Base-by-base conservation (phyloP, 1,140 invertebrate genomes). In the Lordiphosa clarofinis region DNA sequence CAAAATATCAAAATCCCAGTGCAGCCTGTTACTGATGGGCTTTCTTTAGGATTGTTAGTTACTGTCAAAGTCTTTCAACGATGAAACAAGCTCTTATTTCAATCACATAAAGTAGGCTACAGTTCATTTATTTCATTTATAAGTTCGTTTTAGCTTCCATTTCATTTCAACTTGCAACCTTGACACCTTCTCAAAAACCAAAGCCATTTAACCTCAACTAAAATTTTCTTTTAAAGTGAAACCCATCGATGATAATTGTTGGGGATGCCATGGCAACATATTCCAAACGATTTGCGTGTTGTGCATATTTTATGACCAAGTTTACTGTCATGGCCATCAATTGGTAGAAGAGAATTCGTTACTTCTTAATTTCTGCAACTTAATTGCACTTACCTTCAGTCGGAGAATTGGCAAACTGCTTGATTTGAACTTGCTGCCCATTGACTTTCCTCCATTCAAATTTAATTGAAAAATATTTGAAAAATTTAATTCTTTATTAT, bases 391-490 rank as follows among this genome's bases (percentile, higher is more conserved):
- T 65, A 82, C 76, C 76, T 82, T 82, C 76, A 70, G 59, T 52
- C 52, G 60, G 56, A 53, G 66, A 19, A 54, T 57, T 56, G 56
- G 55, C 35, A 19, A 35, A 43, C 31, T 56, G 56, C 24, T 35
- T 44, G 50, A 59, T 50, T 57, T 75, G 71, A 81, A 58, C 57
- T 69, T 81, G 55, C 44, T 31, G 60, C 49, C 36, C 54, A 57
- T 61, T 62, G 54, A 40, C 57, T 39, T 46, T 46, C 28, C 24
- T 28, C 58, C 63, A 74, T 82, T 82, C 70, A 37, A 46, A 70
- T 84, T 73, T 59, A 78, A 82, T 82, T 82, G 73, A 82, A 57
- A 73, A 73, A 58, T 84, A 78, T 76, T 84, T 76, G 73, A 66
- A 65, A 73, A 50, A 64, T 78, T 60, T 73, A 59, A 73, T 81